A percentile compares a stretch with the other conserved stretches of the same genome.
Conservation (phyloP, 2,888 invertebrate genomes). For the Bellardia pandia region DNA sequence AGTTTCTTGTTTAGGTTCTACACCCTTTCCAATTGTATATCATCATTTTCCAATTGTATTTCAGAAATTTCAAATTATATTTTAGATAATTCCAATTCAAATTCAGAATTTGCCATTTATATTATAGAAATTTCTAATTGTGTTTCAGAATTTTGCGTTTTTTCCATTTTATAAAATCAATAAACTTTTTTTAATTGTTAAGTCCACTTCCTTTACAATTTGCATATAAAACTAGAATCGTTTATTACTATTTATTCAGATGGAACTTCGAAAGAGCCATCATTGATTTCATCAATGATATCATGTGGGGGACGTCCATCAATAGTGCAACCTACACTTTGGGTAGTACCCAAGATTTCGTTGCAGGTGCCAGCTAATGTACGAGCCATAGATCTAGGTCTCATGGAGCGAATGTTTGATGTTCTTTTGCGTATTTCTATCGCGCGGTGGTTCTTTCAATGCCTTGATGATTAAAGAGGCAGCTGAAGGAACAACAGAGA, state of each 20-base stretch:
- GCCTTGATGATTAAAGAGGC: slow-evolving; percentile 99
- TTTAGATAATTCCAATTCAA: no score
- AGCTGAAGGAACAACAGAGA: slow-evolving; percentile 98
- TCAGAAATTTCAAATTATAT: no score
- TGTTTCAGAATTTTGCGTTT: no score
- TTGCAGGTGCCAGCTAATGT: slow-evolving; percentile 96
- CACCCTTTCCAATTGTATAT: no score
- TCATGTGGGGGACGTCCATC: slow-evolving; percentile 97
- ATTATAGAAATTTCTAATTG: no score
- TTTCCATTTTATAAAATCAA: slow-evolving; percentile 55
- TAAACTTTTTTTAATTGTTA: slow-evolving; percentile 46
- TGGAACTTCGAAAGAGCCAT: slow-evolving; percentile 92
- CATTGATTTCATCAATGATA: slow-evolving; percentile 95
- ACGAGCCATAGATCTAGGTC: slow-evolving; percentile 97
- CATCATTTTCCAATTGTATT: no score
- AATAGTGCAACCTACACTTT: slow-evolving; percentile 95
- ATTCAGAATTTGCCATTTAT: no score
- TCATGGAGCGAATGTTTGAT: slow-evolving; percentile 98
- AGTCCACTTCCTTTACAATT: slow-evolving; percentile 39
- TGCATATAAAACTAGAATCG: slow-evolving; percentile 34
- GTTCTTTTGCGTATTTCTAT: slow-evolving; percentile 99
- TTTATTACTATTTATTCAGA: slow-evolving; percentile 86
- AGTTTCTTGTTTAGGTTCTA: not conserved
- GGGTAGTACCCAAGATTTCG: slow-evolving; percentile 96
- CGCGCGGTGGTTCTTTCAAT: slow-evolving; percentile 98